These are phyloP conservation scores for Calameuta filiformis DNA, from an alignment of 2,888 invertebrate genomes.

Conservation along the genomic window DNA sequence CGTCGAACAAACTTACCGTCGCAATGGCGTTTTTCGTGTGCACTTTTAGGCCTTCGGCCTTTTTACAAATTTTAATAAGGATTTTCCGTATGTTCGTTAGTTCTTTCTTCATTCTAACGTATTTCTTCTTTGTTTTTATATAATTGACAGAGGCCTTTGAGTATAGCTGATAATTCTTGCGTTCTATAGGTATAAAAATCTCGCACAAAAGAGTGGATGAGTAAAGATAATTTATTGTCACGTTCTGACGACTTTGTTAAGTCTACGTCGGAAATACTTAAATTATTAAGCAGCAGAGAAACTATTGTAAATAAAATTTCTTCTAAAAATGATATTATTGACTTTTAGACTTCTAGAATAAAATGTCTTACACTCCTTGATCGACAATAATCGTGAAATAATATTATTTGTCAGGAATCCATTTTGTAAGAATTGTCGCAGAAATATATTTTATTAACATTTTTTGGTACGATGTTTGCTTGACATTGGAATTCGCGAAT, in stretches of 20 bases:
- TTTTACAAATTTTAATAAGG: background rate
- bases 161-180: background rate
- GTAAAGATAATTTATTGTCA: background rate
- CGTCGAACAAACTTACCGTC: slow-evolving; percentile 34
- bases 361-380: too few species aligned
- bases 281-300: background rate
- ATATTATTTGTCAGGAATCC: too few species aligned
- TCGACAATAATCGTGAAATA: too few species aligned
- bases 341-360: too few species aligned
- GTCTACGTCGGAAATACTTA: background rate
- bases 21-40: slow-evolving; percentile 45
- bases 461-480: background rate
- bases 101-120: background rate
- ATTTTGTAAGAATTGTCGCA: background rate
- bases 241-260: background rate
- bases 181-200: background rate
- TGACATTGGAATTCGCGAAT: background rate
- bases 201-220: background rate
- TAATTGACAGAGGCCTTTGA: background rate
- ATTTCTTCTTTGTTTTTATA: background rate
- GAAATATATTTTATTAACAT: background rate
- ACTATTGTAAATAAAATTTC: background rate
- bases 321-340: background rate
- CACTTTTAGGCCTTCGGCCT: slow-evolving; percentile 24
- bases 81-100: background rate